Percentiles rank a stretch among this genome's conserved stretches.
Conservation (phyloP, 53 echinoderm and acorn worm species). For the Apostichopus leukothele region DNA sequence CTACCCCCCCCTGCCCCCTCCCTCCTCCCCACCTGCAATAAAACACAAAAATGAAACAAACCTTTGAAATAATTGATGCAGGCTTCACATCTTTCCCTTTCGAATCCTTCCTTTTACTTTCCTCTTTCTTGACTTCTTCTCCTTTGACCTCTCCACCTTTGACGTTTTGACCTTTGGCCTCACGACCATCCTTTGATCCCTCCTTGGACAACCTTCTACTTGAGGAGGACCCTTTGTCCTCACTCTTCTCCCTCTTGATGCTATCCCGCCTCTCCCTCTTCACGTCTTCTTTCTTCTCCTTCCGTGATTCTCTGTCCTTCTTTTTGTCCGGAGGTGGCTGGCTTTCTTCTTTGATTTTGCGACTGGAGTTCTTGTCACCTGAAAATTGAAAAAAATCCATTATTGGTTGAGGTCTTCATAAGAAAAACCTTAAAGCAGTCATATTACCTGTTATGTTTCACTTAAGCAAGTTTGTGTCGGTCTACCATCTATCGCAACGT, state of each 20-base stretch:
- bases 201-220: slow-evolving; percentile 50
- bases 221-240: slow-evolving; percentile 6
- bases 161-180: neutral
- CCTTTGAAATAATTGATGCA: neutral
- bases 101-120: neutral
- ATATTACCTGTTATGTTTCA: too few species aligned
- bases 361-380: neutral
- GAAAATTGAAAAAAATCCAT: too few species aligned
- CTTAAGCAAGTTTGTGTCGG: too few species aligned
- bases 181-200: slow-evolving; percentile 34
- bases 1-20: neutral
- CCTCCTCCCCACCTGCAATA: neutral
- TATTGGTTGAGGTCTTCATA: too few species aligned
- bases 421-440: too few species aligned
- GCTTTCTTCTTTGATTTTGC: slow-evolving; percentile 3
- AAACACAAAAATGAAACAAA: neutral
- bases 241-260: slow-evolving; percentile 29
- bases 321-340: slow-evolving; percentile 42
- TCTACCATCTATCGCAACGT: too few species aligned
- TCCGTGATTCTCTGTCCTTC: slow-evolving; percentile 47
- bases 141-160: slow-evolving; percentile 11
- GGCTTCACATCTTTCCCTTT: neutral
- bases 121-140: neutral
- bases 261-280: slow-evolving; percentile 39
- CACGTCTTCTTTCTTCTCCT: slow-evolving; percentile 41